phyloP scores from a whole-genome alignment of 2,113 vertebrate species.

The Laticauda laticaudata region DNA sequence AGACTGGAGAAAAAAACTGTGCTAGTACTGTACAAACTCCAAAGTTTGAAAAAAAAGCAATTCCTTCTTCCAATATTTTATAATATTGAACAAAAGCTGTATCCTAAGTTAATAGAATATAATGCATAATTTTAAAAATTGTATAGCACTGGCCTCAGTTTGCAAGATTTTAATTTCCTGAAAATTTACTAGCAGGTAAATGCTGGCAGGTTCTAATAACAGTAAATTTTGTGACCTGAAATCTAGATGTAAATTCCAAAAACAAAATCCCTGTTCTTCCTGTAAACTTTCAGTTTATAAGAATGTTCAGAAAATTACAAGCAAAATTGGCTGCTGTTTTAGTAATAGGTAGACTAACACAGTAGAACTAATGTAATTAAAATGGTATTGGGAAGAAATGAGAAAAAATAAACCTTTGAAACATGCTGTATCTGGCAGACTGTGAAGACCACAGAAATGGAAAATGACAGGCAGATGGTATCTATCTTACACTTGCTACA shows the following conservation, averaged over 20 bases:
- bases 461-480: background rate
- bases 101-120: background rate
- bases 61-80: background rate
- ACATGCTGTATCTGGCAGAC: background rate
- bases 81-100: background rate
- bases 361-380: background rate
- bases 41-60: background rate
- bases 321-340: background rate
- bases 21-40: background rate
- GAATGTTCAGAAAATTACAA: background rate
- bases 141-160: background rate
- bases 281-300: background rate
- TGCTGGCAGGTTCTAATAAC: background rate
- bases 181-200: background rate
- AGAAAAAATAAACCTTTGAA: background rate
- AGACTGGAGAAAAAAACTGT: background rate
- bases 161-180: background rate
- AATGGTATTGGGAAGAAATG: background rate
- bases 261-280: background rate
- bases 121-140: background rate
- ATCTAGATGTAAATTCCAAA: background rate
- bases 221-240: background rate
- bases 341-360: background rate
- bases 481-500: background rate
- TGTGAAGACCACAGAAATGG: background rate